Evolutionary conservation across 1,140 invertebrate genomes (phyloP).

Genomic region (Microvelia longipes): DNA sequence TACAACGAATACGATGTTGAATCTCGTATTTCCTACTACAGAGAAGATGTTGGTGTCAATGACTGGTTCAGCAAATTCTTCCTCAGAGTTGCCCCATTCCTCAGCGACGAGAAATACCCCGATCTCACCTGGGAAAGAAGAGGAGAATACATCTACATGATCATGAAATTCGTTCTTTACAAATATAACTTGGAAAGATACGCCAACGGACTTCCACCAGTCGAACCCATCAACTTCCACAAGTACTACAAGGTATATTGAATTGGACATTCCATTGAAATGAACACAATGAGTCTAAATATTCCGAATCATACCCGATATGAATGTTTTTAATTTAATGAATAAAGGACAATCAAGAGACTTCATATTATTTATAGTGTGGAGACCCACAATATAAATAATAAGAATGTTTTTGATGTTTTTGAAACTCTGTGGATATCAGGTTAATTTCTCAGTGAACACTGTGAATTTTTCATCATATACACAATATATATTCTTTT

Average conservation of each 20-base stretch:
- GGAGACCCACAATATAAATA: no score
- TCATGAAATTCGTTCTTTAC: conserved; percentile 42
- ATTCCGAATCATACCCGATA: neutral
- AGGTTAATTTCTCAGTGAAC: no score
- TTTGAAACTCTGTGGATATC: no score
- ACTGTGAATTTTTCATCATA: no score
- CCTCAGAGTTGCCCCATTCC: conserved; percentile 44
- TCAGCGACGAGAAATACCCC: conserved; percentile 35
- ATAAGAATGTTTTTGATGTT: no score
- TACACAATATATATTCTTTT: no score
- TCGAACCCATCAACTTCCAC: conserved; percentile 39
- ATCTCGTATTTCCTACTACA: conserved; percentile 49
- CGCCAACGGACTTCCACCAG: conserved; percentile 42
- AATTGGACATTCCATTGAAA: no score
- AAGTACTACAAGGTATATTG: conserved; percentile 29
- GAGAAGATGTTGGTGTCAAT: conserved; percentile 55
- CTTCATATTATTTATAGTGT: no score
- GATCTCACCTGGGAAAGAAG: conserved; percentile 34
- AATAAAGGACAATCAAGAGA: neutral
- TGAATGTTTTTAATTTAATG: neutral
- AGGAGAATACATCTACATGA: conserved; percentile 45
- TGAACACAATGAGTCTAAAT: neutral
- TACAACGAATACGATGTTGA: conserved; percentile 37
- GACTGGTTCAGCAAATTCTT: conserved; percentile 48
- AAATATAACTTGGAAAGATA: conserved; percentile 53